These are phyloP conservation scores for Bombus waltoni DNA, from an alignment of 1,140 invertebrate genomes.

Conservation along the genomic window DNA sequence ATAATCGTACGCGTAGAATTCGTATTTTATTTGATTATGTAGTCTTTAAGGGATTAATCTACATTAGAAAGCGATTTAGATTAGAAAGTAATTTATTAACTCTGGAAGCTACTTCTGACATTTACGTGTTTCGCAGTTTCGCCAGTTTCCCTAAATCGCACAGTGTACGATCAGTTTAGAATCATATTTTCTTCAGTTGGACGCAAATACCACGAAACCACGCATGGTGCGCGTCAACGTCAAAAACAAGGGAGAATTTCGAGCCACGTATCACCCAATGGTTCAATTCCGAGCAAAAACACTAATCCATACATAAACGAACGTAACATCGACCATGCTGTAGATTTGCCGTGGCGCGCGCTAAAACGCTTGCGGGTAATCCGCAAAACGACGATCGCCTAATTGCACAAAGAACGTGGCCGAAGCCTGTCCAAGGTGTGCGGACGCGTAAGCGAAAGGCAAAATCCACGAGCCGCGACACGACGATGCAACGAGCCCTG, in stretches of 20 bases:
- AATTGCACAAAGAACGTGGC: not conserved
- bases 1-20: too few species aligned
- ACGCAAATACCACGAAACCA: not conserved
- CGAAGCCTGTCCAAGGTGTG: not conserved
- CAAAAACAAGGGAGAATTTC: not conserved
- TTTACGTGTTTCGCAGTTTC: too few species aligned
- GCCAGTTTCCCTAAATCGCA: too few species aligned
- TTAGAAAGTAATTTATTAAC: too few species aligned
- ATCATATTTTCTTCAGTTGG: not conserved
- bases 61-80: too few species aligned
- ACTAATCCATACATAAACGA: not conserved
- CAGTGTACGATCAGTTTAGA: not conserved
- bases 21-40: too few species aligned
- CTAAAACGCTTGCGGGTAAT: not conserved
- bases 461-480: slow-evolving; percentile 13
- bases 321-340: not conserved
- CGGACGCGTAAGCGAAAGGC: not conserved
- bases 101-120: too few species aligned
- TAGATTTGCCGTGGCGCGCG: not conserved
- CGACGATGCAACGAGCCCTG: slow-evolving; percentile 20
- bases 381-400: slow-evolving; percentile 1
- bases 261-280: not conserved
- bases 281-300: not conserved
- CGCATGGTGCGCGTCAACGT: not conserved
- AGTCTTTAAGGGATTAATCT: too few species aligned